Conservation (phyloP, 2,113 vertebrate species). For the Gambusia affinis region DNA sequence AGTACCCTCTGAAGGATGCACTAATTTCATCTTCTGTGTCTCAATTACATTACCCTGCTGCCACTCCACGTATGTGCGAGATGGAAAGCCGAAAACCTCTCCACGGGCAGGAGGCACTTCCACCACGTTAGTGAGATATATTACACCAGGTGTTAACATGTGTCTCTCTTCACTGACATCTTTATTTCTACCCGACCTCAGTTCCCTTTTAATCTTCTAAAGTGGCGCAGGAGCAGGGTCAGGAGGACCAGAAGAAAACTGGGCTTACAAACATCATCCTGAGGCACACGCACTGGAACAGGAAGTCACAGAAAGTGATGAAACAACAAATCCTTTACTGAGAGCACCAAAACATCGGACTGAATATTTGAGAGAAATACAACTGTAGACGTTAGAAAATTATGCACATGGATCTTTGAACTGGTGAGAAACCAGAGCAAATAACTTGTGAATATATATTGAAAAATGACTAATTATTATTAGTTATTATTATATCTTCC, state of each 20-base stretch:
- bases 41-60: conserved; percentile 50
- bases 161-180: conserved; percentile 15
- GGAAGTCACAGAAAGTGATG: not conserved
- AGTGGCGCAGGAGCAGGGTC: conserved; percentile 27
- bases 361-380: too few relatives aligned
- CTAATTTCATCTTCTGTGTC: conserved; percentile 40
- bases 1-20: conserved; percentile 32
- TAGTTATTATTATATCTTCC: too few relatives aligned
- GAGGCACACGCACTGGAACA: not conserved
- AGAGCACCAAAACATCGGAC: too few relatives aligned
- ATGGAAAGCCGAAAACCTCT: conserved; percentile 5
- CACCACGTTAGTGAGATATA: conserved; percentile 28
- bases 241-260: not conserved
- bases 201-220: conserved; percentile 47
- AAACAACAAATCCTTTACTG: not conserved
- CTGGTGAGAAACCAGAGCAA: too few relatives aligned
- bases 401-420: too few relatives aligned
- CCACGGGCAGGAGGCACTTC: conserved; percentile 1
- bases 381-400: too few relatives aligned
- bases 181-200: conserved; percentile 19
- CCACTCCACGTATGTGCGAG: conserved; percentile 25
- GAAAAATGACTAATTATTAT: too few relatives aligned
- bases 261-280: not conserved
- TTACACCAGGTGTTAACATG: conserved; percentile 17
- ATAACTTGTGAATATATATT: too few relatives aligned